Evolutionary conservation across 1,140 invertebrate species (phyloP).

Genomic region (Drosophila baimaii): DNA sequence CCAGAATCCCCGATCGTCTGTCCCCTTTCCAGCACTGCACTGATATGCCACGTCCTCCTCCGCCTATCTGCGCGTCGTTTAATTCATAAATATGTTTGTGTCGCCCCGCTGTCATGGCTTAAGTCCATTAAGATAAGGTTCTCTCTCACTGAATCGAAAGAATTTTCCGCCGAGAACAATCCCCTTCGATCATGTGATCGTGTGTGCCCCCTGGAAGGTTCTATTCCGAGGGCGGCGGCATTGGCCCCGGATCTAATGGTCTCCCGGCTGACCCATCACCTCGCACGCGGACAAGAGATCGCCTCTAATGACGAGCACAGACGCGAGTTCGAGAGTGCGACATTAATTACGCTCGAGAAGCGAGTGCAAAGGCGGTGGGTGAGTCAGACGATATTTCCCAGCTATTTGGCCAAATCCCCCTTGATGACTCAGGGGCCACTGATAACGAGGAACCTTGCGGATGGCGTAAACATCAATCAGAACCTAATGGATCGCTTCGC

Average conservation of each 20-base stretch:
- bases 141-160: conserved; percentile 6
- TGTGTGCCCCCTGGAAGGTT: conserved; percentile 3
- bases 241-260: conserved; percentile 13
- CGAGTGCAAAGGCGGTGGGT: conserved; percentile 14
- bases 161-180: conserved; percentile 23
- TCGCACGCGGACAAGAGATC: conserved; percentile 14
- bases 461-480: conserved; percentile 23
- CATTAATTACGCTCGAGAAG: conserved; percentile 28
- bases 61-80: conserved; percentile 40
- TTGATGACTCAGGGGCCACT: conserved; percentile 23
- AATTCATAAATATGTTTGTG: conserved; percentile 56
- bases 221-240: neutral
- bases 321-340: conserved; percentile 19
- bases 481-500: conserved; percentile 11
- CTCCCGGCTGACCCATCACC: conserved; percentile 27
- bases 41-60: conserved; percentile 59
- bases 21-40: conserved; percentile 17
- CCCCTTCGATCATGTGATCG: conserved; percentile 19
- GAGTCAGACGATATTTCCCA: conserved; percentile 40
- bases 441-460: conserved; percentile 21
- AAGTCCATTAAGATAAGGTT: conserved; percentile 38
- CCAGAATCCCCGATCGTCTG: conserved; percentile 9
- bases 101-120: conserved; percentile 19
- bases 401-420: conserved; percentile 18
- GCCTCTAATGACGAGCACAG: neutral